phyloP scores from a whole-genome alignment of 2,888 invertebrate genomes.

The Onchidella celtica region DNA sequence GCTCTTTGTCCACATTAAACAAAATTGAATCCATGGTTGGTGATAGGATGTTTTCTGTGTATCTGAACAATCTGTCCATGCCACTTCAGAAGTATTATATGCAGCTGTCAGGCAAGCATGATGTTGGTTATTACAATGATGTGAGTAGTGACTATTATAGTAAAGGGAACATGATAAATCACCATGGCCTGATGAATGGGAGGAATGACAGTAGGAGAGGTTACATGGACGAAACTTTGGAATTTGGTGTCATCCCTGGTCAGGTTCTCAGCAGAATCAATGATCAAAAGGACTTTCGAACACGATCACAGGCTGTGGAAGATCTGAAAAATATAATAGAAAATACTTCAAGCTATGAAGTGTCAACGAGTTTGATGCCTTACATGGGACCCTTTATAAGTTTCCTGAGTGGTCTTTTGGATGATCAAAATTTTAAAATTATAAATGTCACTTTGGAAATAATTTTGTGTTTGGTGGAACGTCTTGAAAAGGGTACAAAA shows the following conservation, averaged over 20 bases:
- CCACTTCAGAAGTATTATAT: conserved; percentile 69
- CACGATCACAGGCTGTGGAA: conserved; percentile 83
- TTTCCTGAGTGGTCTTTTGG: conserved; percentile 83
- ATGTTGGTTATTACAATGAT: conserved; percentile 49
- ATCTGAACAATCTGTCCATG: conserved; percentile 73
- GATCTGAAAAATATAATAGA: conserved; percentile 83
- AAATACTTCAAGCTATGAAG: conserved; percentile 68
- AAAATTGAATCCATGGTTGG: conserved; percentile 80
- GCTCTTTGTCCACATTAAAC: conserved; percentile 77
- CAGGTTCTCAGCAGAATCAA: conserved; percentile 79
- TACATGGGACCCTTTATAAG: conserved; percentile 85
- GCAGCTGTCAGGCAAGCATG: conserved; percentile 63
- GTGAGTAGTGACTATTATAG: conserved; percentile 35
- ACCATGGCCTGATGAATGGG: conserved; percentile 33
- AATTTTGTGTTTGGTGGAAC: conserved; percentile 80
- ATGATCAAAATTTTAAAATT: conserved; percentile 84
- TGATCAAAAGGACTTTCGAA: conserved; percentile 84
- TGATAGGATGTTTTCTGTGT: conserved; percentile 75
- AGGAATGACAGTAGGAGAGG: conserved; percentile 47
- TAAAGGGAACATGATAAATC: conserved; percentile 12
- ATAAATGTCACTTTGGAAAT: conserved; percentile 81
- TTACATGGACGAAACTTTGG: conserved; percentile 63
- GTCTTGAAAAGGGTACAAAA: conserved; percentile 79
- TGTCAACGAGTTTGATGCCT: conserved; percentile 82
- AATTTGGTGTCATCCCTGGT: conserved; percentile 81